A percentile compares a stretch with the other conserved stretches of the same genome.
phyloP scores from a whole-genome alignment of 2,113 vertebrate species.

The Hydrochoerus hydrochaeris region DNA sequence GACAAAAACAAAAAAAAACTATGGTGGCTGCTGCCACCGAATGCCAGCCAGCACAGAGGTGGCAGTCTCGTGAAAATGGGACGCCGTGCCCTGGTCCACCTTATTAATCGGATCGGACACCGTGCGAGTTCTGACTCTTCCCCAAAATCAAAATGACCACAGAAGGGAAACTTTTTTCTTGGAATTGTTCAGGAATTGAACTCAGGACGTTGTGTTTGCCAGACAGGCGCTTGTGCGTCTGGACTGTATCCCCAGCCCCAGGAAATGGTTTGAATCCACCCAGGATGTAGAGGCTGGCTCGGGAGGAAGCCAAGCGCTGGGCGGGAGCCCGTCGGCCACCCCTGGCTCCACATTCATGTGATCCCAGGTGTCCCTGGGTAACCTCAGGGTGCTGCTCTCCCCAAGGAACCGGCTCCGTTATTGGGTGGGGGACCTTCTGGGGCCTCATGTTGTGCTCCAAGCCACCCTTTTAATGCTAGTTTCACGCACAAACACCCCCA shows the following conservation, averaged over 20 bases:
- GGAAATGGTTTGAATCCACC: not conserved
- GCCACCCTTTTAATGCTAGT: not conserved
- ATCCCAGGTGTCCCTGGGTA: not conserved
- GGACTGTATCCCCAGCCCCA: no score
- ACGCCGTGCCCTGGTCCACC: not conserved
- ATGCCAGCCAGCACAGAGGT: not conserved
- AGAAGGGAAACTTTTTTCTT: no score
- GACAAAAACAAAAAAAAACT: no score
- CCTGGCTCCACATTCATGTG: not conserved
- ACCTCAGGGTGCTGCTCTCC: not conserved
- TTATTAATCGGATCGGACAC: not conserved
- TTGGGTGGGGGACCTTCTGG: not conserved
- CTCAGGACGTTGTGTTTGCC: no score
- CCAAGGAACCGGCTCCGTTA: not conserved
- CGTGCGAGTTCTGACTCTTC: not conserved
- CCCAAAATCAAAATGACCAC: not conserved
- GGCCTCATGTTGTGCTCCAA: not conserved
- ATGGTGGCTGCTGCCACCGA: not conserved
- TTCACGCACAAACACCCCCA: not conserved
- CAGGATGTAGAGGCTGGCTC: not conserved
- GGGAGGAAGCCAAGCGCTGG: no score
- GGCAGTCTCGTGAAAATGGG: not conserved
- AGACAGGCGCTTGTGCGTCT: no score
- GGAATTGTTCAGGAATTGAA: no score
- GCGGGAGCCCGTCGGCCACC: no score